A percentile compares a stretch with the other conserved stretches of the same genome.
Conservation (phyloP, 2,888 invertebrate species). For the Molorchus minor region DNA sequence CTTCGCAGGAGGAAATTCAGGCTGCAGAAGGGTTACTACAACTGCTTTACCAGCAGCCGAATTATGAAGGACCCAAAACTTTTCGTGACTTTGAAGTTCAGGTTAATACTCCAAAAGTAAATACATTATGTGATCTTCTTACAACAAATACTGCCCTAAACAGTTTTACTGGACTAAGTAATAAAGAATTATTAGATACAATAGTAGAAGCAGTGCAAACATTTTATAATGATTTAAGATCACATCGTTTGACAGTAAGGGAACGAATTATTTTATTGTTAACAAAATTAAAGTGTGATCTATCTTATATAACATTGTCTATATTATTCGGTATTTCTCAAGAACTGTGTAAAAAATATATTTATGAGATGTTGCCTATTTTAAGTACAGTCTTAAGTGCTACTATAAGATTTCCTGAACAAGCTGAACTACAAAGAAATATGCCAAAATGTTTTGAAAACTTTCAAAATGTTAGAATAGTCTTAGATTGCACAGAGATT, state of each 20-base stretch:
- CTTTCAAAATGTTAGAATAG: constrained; percentile 2
- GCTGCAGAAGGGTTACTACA: constrained; percentile 10
- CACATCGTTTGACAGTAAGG: constrained; percentile 20
- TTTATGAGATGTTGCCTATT: constrained; percentile 24
- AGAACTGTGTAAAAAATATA: constrained; percentile 21
- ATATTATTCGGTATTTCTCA: constrained; percentile 24
- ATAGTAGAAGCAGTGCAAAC: constrained; percentile 23
- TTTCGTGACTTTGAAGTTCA: constrained; percentile 25
- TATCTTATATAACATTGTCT: constrained; percentile 29
- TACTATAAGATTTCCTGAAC: constrained; percentile 7
- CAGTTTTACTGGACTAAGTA: constrained; percentile 24
- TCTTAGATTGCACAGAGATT: constrained; percentile 9
- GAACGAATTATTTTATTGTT: constrained; percentile 24
- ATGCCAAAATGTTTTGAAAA: constrained; percentile 9
- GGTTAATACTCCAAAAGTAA: constrained; percentile 21
- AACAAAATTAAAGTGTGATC: constrained; percentile 30
- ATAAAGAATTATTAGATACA: constrained; percentile 19
- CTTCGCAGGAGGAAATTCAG: not conserved
- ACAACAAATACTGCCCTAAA: constrained; percentile 20
- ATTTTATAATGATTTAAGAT: constrained; percentile 20
- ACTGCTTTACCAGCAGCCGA: constrained; percentile 8
- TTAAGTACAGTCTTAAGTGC: constrained; percentile 22
- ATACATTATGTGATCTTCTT: constrained; percentile 22
- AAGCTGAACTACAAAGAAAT: no score
- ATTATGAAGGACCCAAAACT: constrained; percentile 1